phyloP scores from a whole-genome alignment of 2,888 invertebrate genomes.

The Halictus ligatus region DNA sequence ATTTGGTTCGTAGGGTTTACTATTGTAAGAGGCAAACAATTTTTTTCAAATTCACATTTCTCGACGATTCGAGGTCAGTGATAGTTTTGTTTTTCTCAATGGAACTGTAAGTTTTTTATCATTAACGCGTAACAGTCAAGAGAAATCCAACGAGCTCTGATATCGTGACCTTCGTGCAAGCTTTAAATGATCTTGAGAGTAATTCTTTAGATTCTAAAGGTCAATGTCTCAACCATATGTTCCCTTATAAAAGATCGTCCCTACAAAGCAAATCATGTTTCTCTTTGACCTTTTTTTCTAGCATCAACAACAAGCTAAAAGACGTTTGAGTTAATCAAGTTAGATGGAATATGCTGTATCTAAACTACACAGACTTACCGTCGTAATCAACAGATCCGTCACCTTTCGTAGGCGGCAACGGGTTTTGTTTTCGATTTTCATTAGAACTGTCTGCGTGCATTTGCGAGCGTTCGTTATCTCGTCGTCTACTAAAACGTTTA shows the following conservation, averaged over 20 bases:
- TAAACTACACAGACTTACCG: constrained; percentile 84
- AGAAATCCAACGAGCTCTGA: neutral
- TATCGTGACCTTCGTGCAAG: neutral
- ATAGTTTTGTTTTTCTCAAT: neutral
- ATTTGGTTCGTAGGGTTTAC: neutral
- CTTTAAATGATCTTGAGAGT: neutral
- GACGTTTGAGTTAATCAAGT: neutral
- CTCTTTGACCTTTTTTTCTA: neutral
- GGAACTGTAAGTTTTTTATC: neutral
- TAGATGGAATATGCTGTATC: neutral
- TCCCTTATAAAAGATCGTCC: neutral
- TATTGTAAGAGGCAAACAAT: neutral
- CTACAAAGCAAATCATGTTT: neutral
- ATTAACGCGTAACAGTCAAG: neutral
- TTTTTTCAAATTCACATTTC: neutral
- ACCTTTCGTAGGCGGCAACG: constrained; percentile 86
- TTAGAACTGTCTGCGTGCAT: constrained; percentile 64
- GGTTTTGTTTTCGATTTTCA: constrained; percentile 79
- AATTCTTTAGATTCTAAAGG: neutral
- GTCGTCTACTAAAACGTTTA: constrained; percentile 74
- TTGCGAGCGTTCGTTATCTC: constrained; percentile 75
- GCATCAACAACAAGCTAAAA: neutral
- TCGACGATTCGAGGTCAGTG: neutral
- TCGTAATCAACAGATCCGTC: constrained; percentile 93
- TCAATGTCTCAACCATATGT: neutral